Evolutionary conservation across 2,797 vertebrate genomes (phyloP).

Genomic region (Sciurus carolinensis): DNA sequence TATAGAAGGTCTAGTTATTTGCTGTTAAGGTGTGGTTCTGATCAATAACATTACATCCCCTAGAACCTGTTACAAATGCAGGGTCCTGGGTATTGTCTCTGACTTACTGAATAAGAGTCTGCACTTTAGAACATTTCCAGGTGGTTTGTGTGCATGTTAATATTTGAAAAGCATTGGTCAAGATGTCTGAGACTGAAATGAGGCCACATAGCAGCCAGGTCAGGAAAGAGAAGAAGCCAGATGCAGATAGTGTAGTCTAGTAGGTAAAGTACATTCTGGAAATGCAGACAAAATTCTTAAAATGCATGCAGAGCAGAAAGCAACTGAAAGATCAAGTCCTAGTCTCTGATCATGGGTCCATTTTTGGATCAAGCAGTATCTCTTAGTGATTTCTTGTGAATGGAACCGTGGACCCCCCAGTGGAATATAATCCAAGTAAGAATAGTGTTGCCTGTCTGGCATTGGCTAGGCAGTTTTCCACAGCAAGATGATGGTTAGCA

Average conservation of each 20-base stretch:
- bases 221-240: background rate
- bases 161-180: background rate
- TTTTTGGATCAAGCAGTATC: background rate
- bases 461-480: background rate
- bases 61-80: background rate
- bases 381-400: background rate
- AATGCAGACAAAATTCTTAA: background rate
- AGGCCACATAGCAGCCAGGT: background rate
- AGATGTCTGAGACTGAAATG: background rate
- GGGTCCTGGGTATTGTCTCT: background rate
- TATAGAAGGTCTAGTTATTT: background rate
- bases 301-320: background rate
- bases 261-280: conserved; percentile 7
- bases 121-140: background rate
- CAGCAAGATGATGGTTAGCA: background rate
- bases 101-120: background rate
- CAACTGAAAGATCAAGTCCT: background rate
- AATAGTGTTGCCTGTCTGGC: background rate
- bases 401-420: background rate
- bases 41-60: background rate
- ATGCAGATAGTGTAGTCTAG: background rate
- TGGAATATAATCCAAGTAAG: background rate
- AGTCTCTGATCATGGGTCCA: background rate
- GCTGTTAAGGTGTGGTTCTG: background rate
- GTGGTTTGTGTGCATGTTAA: background rate